Evolutionary conservation across 2,888 invertebrate genomes (phyloP), one percentile per base, ranked within the genome.

Genomic region (Bellardia bayeri): DNA sequence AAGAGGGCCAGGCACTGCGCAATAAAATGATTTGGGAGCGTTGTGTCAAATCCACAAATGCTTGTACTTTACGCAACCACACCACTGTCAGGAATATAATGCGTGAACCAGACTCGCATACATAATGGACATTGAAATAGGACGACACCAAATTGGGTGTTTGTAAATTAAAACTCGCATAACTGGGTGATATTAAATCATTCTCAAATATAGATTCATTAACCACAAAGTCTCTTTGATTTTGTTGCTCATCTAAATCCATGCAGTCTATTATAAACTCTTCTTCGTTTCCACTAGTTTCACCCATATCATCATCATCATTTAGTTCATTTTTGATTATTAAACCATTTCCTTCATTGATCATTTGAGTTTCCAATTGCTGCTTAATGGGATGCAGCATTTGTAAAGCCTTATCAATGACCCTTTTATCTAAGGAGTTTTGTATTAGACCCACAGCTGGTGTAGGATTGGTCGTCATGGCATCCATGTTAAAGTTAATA

Each of bases 31-130:
- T 96, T 94, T 99, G 98, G 78, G 96, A 95, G 88, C 98, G 97
- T 85, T 96, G 95, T 84, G 98, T 97, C 90, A 98, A 95, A 45
- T 96, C 95, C 90, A 96, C 96, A 92, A 98, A 98, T 63, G 96
- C 97, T 40, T 97, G 96, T 90, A 98, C 96, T 90, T 97, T 97
- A 89, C 97, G 95, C 74, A 98, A 96, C 98, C 99, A 99, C 91
- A 98, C 97, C 82, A 98, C 97, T 14, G 97, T 96, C 11, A 98
- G 95, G 91, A 98, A 98, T 82, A 99, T 95, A 79, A 99, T 95
- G 71, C 99, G 94, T 2, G 99, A 98, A 37, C 98, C 98, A 90
- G 97, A 98, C 94, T 99, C 99, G 94, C 98, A 99, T 74, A 98
- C 97, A 91, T 98, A 98, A 94, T 99, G 98, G 91, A 98, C 96